A percentile compares a stretch with the other conserved stretches of the same genome.
These are phyloP conservation scores for Electrona antarctica DNA, from an alignment of 2,113 vertebrate genomes.

Conservation along the genomic window DNA sequence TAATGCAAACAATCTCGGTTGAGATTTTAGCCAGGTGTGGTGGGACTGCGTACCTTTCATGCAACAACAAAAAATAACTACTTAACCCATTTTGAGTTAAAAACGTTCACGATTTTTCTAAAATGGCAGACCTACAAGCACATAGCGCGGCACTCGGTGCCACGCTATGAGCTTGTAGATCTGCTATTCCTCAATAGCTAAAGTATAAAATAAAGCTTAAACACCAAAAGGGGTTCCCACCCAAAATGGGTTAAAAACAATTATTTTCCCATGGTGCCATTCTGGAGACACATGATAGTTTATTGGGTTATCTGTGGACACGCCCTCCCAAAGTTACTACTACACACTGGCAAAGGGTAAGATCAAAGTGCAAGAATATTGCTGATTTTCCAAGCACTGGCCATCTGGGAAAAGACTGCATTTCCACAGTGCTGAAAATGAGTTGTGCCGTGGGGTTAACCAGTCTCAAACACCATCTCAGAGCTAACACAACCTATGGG, in stretches of 20 bases:
- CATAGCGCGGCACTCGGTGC: too few species aligned
- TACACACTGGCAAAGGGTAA: constrained; percentile 38
- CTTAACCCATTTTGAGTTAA: background rate
- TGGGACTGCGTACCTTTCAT: background rate
- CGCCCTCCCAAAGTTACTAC: constrained; percentile 37
- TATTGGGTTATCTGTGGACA: constrained; percentile 50
- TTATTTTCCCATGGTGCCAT: constrained; percentile 14
- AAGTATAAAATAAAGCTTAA: too few species aligned
- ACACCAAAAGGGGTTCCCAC: too few species aligned
- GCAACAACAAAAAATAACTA: too few species aligned
- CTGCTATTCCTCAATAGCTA: too few species aligned
- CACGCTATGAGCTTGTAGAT: too few species aligned
- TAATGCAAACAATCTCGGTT: constrained; percentile 19
- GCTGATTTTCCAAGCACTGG: constrained; percentile 16
- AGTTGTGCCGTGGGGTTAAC: constrained; percentile 60
- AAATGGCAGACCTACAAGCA: too few species aligned
- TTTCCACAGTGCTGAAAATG: constrained; percentile 63
- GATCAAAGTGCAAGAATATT: constrained; percentile 69
- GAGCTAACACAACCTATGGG: constrained; percentile 35
- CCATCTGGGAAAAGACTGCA: constrained; percentile 53
- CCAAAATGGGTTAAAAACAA: too few species aligned
- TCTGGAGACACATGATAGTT: constrained; percentile 29
- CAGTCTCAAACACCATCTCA: constrained; percentile 48
- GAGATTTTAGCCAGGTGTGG: constrained; percentile 17
- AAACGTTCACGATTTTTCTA: constrained; percentile 19